phyloP scores from a whole-genome alignment of 1,140 invertebrate genomes.

The Drosophila pectinifera region DNA sequence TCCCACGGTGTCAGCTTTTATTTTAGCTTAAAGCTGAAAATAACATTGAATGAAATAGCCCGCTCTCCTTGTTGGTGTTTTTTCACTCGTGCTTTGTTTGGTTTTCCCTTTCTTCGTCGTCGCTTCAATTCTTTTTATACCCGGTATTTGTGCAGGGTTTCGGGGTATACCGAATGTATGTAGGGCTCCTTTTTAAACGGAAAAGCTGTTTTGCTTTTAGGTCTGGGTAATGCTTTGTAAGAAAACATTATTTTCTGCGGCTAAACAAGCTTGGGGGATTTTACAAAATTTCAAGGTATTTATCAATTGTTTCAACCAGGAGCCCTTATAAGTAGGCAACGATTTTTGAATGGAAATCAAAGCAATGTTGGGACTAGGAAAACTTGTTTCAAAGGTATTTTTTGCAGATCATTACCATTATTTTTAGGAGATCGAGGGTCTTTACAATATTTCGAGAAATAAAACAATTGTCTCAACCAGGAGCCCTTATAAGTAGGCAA shows the following conservation, averaged over 20 bases:
- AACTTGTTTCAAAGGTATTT: too few relatives aligned
- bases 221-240: neutral
- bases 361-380: too few relatives aligned
- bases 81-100: constrained; percentile 38
- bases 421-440: too few relatives aligned
- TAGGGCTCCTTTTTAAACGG: neutral
- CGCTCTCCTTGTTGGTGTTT: constrained; percentile 62
- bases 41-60: constrained; percentile 76
- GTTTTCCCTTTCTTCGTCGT: constrained; percentile 34
- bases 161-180: neutral
- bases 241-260: neutral
- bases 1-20: constrained; percentile 62
- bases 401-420: too few relatives aligned
- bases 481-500: too few relatives aligned
- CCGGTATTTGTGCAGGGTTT: neutral
- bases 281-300: too few relatives aligned
- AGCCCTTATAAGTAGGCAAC: too few relatives aligned
- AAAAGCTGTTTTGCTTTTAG: neutral
- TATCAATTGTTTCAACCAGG: neutral
- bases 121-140: constrained; percentile 27
- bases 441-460: too few relatives aligned
- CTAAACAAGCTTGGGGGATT: too few relatives aligned
- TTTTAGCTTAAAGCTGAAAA: constrained; percentile 76
- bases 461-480: too few relatives aligned
- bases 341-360: too few relatives aligned